A percentile compares a stretch with the other conserved stretches of the same genome.
Conservation (phyloP, 2,797 vertebrate genomes). For the Lithobates sylvaticus region DNA sequence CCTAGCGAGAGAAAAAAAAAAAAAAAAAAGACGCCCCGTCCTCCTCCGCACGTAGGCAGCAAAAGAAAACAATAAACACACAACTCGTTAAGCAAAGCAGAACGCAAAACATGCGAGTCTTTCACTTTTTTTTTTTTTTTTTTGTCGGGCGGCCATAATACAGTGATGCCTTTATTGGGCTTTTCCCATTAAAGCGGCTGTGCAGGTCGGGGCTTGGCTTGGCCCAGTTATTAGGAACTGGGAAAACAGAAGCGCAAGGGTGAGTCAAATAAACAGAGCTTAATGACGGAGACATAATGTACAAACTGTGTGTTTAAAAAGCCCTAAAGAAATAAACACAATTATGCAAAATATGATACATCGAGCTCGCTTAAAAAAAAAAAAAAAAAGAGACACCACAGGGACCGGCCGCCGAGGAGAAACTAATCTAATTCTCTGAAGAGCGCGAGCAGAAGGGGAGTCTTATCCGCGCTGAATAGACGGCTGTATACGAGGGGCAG, state of each 20-base stretch:
- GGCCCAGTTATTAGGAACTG: conserved; percentile 53
- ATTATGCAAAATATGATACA: conserved; percentile 62
- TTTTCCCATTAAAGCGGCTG: conserved; percentile 36
- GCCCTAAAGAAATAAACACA: conserved; percentile 60
- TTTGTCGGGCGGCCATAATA: neutral
- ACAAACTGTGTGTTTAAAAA: conserved; percentile 60
- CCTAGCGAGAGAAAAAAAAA: conserved; percentile 24
- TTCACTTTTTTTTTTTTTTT: conserved; percentile 51
- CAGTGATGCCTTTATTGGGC: conserved; percentile 45
- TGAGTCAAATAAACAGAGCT: conserved; percentile 61
- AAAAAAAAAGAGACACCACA: conserved; percentile 22
- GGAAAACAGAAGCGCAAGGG: conserved; percentile 60
- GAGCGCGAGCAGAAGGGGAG: conserved; percentile 21
- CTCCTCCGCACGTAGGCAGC: conserved; percentile 54
- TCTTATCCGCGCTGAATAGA: conserved; percentile 29
- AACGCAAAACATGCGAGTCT: conserved; percentile 51
- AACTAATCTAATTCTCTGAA: conserved; percentile 51
- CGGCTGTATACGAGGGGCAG: conserved; percentile 36
- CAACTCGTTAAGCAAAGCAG: conserved; percentile 49
- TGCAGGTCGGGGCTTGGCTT: conserved; percentile 51
- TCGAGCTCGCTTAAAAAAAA: conserved; percentile 48
- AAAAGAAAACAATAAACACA: conserved; percentile 57
- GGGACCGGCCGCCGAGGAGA: conserved; percentile 42
- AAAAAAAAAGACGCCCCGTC: neutral
- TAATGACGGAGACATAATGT: conserved; percentile 61